These are phyloP conservation scores for Papilio gigon DNA, from an alignment of 2,888 invertebrate genomes.

Conservation along the genomic window DNA sequence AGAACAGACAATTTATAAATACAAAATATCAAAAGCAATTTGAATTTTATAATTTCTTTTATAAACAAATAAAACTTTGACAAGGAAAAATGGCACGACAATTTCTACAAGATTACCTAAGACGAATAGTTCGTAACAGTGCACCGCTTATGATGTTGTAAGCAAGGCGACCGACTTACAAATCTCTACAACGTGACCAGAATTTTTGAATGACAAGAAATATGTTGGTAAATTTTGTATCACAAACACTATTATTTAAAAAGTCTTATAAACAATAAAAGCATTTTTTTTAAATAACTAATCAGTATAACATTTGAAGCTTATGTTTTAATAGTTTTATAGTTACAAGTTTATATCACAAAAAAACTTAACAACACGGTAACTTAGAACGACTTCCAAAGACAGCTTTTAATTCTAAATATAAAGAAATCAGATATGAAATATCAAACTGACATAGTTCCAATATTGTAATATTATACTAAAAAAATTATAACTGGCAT, in stretches of 20 bases:
- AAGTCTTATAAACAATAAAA: neutral
- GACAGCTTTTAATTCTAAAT: too few relatives aligned
- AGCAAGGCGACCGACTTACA: slow-evolving; percentile 6
- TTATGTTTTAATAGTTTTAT: too few relatives aligned
- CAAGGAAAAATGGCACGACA: neutral
- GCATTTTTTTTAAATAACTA: neutral
- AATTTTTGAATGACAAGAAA: neutral
- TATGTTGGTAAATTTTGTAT: neutral
- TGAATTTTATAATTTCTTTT: neutral
- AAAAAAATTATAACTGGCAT: neutral
- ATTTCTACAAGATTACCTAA: neutral
- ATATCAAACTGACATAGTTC: too few relatives aligned
- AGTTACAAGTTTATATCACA: too few relatives aligned
- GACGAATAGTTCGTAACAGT: slow-evolving; percentile 15
- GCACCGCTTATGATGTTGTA: slow-evolving; percentile 10
- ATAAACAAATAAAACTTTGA: neutral
- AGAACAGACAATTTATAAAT: too few relatives aligned
- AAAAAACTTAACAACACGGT: too few relatives aligned
- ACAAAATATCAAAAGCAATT: neutral
- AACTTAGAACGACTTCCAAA: too few relatives aligned
- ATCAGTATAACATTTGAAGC: too few relatives aligned
- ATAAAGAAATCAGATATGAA: too few relatives aligned
- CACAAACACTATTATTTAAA: slow-evolving; percentile 5
- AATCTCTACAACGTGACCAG: slow-evolving; percentile 13
- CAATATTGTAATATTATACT: neutral